A percentile compares a stretch with the other conserved stretches of the same genome.
Evolutionary conservation across 1,140 invertebrate species (phyloP).

Genomic region (Drosophila miranda): DNA sequence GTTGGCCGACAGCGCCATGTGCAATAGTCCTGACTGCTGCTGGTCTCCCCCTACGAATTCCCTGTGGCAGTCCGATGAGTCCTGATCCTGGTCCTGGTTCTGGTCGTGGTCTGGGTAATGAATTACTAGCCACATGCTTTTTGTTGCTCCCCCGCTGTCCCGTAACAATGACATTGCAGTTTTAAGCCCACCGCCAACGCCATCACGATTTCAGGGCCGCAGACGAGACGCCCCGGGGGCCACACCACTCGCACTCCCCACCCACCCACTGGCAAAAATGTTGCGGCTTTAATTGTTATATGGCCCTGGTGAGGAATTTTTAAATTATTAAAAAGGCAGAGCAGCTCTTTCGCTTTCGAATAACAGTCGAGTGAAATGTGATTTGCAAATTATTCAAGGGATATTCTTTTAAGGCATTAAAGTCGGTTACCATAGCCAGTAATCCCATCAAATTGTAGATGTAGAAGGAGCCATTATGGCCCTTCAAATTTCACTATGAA

Average conservation of each 20-base stretch:
- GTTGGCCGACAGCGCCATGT: conserved; percentile 55
- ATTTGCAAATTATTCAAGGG: too few relatives aligned
- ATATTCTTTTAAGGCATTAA: too few relatives aligned
- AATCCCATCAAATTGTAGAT: not conserved
- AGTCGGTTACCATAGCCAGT: too few relatives aligned
- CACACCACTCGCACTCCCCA: conserved; percentile 18
- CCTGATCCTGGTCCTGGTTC: conserved; percentile 19
- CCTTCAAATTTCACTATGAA: not conserved
- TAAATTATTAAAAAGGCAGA: conserved; percentile 15
- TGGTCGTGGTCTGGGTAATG: conserved; percentile 62
- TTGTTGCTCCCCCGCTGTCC: conserved; percentile 62
- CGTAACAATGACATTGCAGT: conserved; percentile 79
- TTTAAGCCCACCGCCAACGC: conserved; percentile 56
- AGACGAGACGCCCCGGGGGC: conserved; percentile 6
- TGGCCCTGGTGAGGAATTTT: conserved; percentile 22
- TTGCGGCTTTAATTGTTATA: conserved; percentile 69
- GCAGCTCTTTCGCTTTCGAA: conserved; percentile 1
- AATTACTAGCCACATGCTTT: conserved; percentile 80
- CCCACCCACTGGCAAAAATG: conserved; percentile 48
- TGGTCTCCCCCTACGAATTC: not conserved
- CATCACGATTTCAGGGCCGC: conserved; percentile 54
- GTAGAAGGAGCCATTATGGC: conserved; percentile 1
- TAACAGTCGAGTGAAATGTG: not conserved
- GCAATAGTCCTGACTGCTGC: conserved; percentile 36
- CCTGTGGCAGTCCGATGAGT: conserved; percentile 19